Base-by-base conservation (phyloP, 1,140 invertebrate species). In the Dendroctonus valens region DNA sequence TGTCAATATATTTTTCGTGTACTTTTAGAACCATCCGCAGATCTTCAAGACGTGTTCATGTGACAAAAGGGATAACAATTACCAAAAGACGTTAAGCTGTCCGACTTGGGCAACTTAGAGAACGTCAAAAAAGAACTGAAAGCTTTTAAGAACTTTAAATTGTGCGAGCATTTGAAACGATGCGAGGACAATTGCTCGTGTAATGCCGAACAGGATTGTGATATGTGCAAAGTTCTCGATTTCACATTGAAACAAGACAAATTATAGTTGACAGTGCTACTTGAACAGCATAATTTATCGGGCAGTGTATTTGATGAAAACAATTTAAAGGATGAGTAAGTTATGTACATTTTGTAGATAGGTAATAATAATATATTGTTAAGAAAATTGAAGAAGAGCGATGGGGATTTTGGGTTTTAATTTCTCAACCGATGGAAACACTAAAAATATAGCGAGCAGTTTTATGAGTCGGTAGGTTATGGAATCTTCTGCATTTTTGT, bases 41-140 rank as follows among this genome's bases (percentile, higher is more conserved):
- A 75, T n/a, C 71, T 80, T 15, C 83, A 82, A 37, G 85, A 86
- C 68, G 82, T 87, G 57, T 87, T 87, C 70, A 87, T 87, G 85
- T 87, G 84, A 87, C 83, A 75, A 67, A 76, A 72, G 63, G 76
- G 73, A 73, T 78, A 77, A 70, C 76, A 77, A 60, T 69, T 69
- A 70, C 58, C 72, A 57, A 70, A 69, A 9, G 65, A 69, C 50
- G 53, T 71, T 12, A 68, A 67, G 39, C 38, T 65, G 41, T 64
- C 65, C 40, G 69, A 70, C 14, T 44, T 65, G 8, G 51, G 63
- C 39, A 70, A 71, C 55, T 55, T 74, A 8, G 70, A 73, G 37
- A 59, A 53, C 12, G 69, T 75, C 11, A 77, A 77, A 50, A 72
- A 70, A 49, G 75, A 76, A 59, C 68, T 76, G 57, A 76, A 74